Percentiles rank a stretch among this genome's conserved stretches.
phyloP scores from a whole-genome alignment of 2,113 vertebrate genomes.

The Leiothrix lutea region DNA sequence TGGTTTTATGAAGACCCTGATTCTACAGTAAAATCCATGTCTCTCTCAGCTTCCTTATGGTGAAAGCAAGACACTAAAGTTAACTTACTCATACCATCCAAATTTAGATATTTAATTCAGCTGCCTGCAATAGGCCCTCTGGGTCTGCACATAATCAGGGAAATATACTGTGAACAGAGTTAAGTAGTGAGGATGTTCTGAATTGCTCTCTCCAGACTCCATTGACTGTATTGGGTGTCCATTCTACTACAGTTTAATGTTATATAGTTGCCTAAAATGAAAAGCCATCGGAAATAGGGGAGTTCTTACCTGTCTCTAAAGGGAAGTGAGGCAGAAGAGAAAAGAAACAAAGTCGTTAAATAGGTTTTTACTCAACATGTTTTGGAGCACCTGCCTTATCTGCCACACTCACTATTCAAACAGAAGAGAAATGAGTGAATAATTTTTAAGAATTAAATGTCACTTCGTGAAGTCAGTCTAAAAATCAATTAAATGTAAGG shows the following conservation, averaged over 20 bases:
- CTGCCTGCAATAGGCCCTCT: background rate
- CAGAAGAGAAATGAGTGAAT: background rate
- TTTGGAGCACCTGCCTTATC: background rate
- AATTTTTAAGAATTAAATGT: background rate
- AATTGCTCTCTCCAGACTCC: background rate
- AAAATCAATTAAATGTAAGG: background rate
- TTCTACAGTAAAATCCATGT: background rate
- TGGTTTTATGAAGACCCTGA: background rate
- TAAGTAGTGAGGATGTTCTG: background rate
- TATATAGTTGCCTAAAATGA: background rate
- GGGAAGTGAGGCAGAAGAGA: background rate
- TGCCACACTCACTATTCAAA: background rate
- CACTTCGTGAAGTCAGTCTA: background rate
- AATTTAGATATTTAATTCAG: background rate
- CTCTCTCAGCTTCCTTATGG: background rate
- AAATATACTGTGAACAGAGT: background rate
- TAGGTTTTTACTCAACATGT: background rate
- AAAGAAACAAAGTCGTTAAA: background rate
- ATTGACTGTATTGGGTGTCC: background rate
- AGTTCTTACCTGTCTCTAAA: background rate
- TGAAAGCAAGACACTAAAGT: background rate
- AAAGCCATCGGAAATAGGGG: background rate
- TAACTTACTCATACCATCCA: background rate
- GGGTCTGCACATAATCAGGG: background rate
- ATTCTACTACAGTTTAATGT: background rate